These are phyloP conservation scores for Pollicipes pollicipes DNA, from an alignment of 1,140 invertebrate genomes.

Conservation along the genomic window DNA sequence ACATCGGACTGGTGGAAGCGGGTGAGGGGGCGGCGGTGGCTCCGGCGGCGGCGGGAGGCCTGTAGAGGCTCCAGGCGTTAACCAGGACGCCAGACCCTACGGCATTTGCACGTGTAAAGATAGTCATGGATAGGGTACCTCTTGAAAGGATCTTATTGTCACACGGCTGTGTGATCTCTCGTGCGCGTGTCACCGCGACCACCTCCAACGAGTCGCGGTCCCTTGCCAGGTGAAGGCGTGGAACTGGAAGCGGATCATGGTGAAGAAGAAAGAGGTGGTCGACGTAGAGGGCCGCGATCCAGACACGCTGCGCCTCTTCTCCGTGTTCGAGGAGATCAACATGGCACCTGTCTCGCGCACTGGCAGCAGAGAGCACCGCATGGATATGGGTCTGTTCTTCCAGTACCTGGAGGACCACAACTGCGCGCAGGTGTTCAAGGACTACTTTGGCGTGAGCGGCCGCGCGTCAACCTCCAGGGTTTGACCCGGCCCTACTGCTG, in stretches of 20 bases:
- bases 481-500: no score
- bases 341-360: slow-evolving; percentile 20
- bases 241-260: slow-evolving; percentile 37
- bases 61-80: no score
- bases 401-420: slow-evolving; percentile 25
- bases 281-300: slow-evolving; percentile 13
- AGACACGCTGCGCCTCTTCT: slow-evolving; percentile 14
- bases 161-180: neutral
- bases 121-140: no score
- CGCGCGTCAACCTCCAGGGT: no score
- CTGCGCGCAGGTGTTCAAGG: slow-evolving; percentile 20
- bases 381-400: slow-evolving; percentile 26
- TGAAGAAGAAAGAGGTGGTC: slow-evolving; percentile 28
- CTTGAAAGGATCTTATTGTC: neutral
- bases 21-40: neutral
- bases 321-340: slow-evolving; percentile 24
- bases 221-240: slow-evolving; percentile 31
- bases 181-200: no score
- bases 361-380: slow-evolving; percentile 25
- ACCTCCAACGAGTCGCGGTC: no score
- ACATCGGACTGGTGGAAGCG: slow-evolving; percentile 52
- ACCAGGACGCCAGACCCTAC: no score
- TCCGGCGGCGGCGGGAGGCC: neutral
- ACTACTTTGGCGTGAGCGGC: slow-evolving; percentile 8
- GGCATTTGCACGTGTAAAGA: no score